Conservation (phyloP, 2,888 invertebrate genomes). For the Carabus problematicus region DNA sequence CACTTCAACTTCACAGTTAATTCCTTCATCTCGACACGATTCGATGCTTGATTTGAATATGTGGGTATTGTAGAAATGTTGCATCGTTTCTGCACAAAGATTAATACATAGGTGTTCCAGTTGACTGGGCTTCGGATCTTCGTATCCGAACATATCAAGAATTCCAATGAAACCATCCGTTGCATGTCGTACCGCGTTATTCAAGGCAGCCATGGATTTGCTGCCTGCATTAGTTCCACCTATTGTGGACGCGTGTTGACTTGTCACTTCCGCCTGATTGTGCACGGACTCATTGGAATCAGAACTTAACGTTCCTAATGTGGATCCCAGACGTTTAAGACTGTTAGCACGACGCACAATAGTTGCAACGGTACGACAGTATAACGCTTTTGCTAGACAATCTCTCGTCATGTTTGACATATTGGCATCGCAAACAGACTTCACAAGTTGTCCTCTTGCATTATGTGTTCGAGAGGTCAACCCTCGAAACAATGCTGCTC, state of each 20-base stretch:
- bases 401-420: slow-evolving; percentile 90
- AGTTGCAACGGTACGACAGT: slow-evolving; percentile 93
- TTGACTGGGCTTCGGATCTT: slow-evolving; percentile 88
- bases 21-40: slow-evolving; percentile 92
- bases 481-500: slow-evolving; percentile 78
- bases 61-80: slow-evolving; percentile 97
- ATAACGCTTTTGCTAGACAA: slow-evolving; percentile 88
- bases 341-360: slow-evolving; percentile 93
- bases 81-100: slow-evolving; percentile 96
- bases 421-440: slow-evolving; percentile 83
- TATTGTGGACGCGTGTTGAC: slow-evolving; percentile 84
- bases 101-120: slow-evolving; percentile 95
- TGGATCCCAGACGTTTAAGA: slow-evolving; percentile 83
- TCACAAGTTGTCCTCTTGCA: slow-evolving; percentile 78
- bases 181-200: slow-evolving; percentile 90
- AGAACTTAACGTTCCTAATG: slow-evolving; percentile 84
- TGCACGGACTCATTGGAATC: slow-evolving; percentile 93
- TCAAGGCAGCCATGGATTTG: slow-evolving; percentile 89
- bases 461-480: slow-evolving; percentile 83
- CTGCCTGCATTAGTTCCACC: slow-evolving; percentile 78
- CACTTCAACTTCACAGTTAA: slow-evolving; percentile 86
- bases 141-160: slow-evolving; percentile 96
- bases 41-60: slow-evolving; percentile 94
- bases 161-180: slow-evolving; percentile 96
- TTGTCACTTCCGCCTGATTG: slow-evolving; percentile 83